These are phyloP conservation scores for Clavelina lepadiformis DNA, from an alignment of 23 tunicate species.

Conservation along the genomic window DNA sequence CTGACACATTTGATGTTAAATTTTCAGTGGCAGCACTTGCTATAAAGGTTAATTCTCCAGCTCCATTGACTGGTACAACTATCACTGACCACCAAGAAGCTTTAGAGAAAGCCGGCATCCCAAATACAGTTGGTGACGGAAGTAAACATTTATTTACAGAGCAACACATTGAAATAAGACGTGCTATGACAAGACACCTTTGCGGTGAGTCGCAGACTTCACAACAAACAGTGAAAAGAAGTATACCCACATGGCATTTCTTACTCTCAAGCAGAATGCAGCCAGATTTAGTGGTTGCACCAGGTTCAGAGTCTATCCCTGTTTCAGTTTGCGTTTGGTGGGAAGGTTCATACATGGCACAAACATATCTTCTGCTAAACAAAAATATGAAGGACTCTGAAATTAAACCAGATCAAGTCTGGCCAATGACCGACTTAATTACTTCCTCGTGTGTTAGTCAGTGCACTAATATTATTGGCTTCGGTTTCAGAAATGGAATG, in stretches of 20 bases:
- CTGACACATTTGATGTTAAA: conserved; percentile 43
- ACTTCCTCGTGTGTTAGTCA: conserved; percentile 27
- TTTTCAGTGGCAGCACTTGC: conserved; percentile 38
- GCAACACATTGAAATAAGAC: conserved; percentile 18
- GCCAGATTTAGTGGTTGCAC: conserved; percentile 10
- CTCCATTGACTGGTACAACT: conserved; percentile 6
- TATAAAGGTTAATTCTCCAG: conserved; percentile 49
- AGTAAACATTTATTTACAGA: conserved; percentile 43
- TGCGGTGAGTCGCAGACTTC: conserved; percentile 36
- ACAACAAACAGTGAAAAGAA: background rate
- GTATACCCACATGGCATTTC: conserved; percentile 70
- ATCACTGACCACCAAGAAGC: conserved; percentile 26
- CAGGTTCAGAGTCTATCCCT: conserved; percentile 21
- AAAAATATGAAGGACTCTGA: conserved; percentile 42
- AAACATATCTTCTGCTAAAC: conserved; percentile 41
- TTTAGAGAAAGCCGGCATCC: conserved; percentile 43
- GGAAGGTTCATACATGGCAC: conserved; percentile 30
- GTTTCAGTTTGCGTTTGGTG: conserved; percentile 81
- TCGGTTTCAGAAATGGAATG: conserved; percentile 62
- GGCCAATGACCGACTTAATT: conserved; percentile 64
- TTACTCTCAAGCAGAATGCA: conserved; percentile 59
- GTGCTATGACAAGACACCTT: conserved; percentile 9
- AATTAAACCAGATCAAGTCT: conserved; percentile 72
- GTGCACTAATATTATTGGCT: conserved; percentile 45
- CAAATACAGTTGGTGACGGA: conserved; percentile 63